Conservation (phyloP, 2,888 invertebrate species). For the Polyommatus iphigenia region DNA sequence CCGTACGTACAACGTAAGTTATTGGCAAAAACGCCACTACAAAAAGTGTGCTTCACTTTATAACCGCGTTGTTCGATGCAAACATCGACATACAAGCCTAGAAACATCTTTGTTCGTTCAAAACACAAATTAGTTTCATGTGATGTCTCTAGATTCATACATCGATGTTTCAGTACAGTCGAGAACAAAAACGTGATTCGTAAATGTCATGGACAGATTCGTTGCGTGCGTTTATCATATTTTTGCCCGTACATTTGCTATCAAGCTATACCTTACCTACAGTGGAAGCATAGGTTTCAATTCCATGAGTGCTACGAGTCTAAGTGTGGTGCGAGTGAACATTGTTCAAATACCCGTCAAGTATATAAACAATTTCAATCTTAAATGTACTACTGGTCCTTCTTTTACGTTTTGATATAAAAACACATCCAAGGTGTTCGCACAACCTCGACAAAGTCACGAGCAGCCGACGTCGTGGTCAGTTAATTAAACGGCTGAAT, state of each 20-base stretch:
- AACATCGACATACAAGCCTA: neutral
- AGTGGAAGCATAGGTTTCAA: conserved; percentile 73
- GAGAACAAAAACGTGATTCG: neutral
- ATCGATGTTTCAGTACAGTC: neutral
- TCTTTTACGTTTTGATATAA: conserved; percentile 77
- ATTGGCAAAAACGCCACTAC: conserved; percentile 7
- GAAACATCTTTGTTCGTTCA: neutral
- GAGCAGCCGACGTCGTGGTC: neutral
- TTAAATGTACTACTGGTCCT: conserved; percentile 66
- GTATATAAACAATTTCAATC: conserved; percentile 52
- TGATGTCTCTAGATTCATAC: neutral
- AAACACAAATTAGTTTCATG: neutral
- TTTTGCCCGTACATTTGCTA: neutral
- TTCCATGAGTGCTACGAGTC: conserved; percentile 75
- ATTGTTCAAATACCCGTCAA: conserved; percentile 47
- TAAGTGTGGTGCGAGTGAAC: conserved; percentile 58
- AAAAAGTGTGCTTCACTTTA: conserved; percentile 5
- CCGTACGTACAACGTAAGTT: neutral
- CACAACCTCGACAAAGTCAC: conserved; percentile 54
- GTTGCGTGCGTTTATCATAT: neutral
- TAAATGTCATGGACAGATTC: conserved; percentile 14
- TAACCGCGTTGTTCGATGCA: neutral
- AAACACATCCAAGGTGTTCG: conserved; percentile 58
- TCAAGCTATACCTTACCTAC: conserved; percentile 36
- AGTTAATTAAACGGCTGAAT: neutral